A percentile compares a stretch with the other conserved stretches of the same genome.
These are phyloP conservation scores for Hedya salicella DNA, from an alignment of 2,888 invertebrate species.

Conservation along the genomic window DNA sequence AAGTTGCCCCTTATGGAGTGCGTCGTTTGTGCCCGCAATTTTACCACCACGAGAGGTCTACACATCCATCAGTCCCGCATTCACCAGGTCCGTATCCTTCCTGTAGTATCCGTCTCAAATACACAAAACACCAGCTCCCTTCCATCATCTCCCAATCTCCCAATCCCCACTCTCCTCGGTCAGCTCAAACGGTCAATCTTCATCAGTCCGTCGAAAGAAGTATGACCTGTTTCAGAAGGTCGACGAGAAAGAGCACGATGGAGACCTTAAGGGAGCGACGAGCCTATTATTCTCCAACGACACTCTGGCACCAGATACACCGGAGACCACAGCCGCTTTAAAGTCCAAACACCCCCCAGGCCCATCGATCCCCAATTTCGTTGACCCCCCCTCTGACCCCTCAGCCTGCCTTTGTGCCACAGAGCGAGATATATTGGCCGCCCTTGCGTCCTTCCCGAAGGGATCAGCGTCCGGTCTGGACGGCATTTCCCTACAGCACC, in stretches of 20 bases:
- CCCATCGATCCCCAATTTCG: background rate
- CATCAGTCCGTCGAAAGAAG: too few species aligned
- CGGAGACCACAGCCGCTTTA: background rate
- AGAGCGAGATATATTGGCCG: background rate
- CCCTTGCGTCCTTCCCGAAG: constrained; percentile 1
- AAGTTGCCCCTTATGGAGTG: background rate
- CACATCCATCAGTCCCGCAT: background rate
- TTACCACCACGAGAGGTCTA: background rate
- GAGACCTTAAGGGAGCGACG: constrained; percentile 2
- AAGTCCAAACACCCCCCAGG: too few species aligned
- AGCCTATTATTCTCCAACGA: background rate
- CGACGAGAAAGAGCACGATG: background rate
- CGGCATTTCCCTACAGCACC: too few species aligned
- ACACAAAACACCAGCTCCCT: too few species aligned
- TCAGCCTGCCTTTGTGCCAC: background rate
- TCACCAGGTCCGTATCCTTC: background rate
- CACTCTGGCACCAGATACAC: background rate
- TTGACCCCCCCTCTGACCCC: background rate
- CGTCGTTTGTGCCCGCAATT: background rate
- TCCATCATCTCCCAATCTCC: too few species aligned
- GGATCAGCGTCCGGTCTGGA: constrained; percentile 2
- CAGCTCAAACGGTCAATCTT: background rate
- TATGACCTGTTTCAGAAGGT: too few species aligned
- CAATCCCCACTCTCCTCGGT: too few species aligned
- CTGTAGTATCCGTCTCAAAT: too few species aligned